Conservation (phyloP, 2,888 invertebrate species). For the Amphipyra tragopoginis region DNA sequence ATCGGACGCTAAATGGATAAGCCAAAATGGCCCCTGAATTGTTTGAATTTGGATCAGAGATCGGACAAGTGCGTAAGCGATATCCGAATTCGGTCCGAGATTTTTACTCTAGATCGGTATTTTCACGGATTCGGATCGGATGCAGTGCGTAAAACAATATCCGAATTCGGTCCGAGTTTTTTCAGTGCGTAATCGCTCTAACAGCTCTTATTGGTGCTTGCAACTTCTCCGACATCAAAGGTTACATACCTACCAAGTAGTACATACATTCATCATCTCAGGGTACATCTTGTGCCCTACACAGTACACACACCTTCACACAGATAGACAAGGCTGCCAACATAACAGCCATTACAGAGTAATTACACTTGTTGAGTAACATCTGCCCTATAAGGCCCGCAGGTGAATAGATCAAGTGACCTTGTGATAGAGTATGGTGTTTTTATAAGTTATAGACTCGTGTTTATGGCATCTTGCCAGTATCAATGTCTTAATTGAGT, state of each 20-base stretch:
- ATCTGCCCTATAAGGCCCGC: conserved; percentile 47
- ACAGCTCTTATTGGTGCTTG: too few species aligned
- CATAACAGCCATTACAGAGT: conserved; percentile 33
- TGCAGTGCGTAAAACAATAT: too few species aligned
- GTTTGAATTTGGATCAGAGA: too few species aligned
- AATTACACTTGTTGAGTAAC: conserved; percentile 54
- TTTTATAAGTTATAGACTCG: conserved; percentile 29
- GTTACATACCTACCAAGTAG: neutral
- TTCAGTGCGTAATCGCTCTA: too few species aligned
- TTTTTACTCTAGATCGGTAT: too few species aligned
- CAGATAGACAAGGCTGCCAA: conserved; percentile 43
- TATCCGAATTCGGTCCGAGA: too few species aligned
- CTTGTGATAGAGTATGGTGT: conserved; percentile 45
- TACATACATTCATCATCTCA: neutral
- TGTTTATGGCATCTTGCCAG: conserved; percentile 31
- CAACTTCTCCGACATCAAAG: neutral
- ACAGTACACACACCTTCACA: conserved; percentile 9
- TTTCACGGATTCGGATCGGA: too few species aligned
- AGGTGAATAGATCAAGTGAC: conserved; percentile 34
- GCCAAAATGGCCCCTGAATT: too few species aligned
- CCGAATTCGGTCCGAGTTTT: too few species aligned
- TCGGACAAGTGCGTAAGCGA: too few species aligned
- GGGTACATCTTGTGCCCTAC: conserved; percentile 11
- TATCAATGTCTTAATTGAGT: conserved; percentile 12
- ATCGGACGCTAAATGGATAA: too few species aligned